Conservation (phyloP, 2,113 vertebrate genomes). For the Arenaria interpres region DNA sequence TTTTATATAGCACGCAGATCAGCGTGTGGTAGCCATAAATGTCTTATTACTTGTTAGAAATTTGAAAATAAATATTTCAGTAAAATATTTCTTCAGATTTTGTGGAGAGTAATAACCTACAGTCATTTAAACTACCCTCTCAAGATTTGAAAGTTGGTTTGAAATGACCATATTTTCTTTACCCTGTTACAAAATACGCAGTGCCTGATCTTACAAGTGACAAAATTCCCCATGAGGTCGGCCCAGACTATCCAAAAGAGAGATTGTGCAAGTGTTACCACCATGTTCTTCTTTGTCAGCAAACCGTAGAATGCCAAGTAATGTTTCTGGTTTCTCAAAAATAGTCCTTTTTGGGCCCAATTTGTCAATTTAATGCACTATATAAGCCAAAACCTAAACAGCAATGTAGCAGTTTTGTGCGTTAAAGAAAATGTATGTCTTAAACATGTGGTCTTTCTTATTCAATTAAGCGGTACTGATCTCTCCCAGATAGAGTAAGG, state of each 20-base stretch:
- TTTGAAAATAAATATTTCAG: not conserved
- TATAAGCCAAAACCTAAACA: not conserved
- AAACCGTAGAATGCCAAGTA: not conserved
- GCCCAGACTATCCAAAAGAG: not conserved
- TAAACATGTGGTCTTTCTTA: not conserved
- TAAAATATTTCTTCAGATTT: not conserved
- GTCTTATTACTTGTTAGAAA: not conserved
- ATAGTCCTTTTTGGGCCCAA: not conserved
- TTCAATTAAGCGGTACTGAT: not conserved
- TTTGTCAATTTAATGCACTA: not conserved
- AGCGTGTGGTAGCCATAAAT: not conserved
- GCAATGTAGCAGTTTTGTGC: not conserved
- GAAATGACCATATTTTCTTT: not conserved
- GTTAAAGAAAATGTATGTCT: not conserved
- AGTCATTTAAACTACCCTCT: not conserved
- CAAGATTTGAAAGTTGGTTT: not conserved
- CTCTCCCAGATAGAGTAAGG: not conserved
- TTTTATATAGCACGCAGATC: not conserved
- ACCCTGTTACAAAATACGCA: rapidly evolving
- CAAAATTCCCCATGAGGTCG: not conserved
- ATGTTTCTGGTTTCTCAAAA: not conserved
- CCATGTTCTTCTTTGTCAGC: not conserved
- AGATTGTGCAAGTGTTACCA: not conserved
- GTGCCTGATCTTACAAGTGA: not conserved
- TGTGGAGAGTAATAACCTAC: not conserved